Evolutionary conservation across 1,140 invertebrate species (phyloP).

Genomic region (Cataglyphis hispanica): DNA sequence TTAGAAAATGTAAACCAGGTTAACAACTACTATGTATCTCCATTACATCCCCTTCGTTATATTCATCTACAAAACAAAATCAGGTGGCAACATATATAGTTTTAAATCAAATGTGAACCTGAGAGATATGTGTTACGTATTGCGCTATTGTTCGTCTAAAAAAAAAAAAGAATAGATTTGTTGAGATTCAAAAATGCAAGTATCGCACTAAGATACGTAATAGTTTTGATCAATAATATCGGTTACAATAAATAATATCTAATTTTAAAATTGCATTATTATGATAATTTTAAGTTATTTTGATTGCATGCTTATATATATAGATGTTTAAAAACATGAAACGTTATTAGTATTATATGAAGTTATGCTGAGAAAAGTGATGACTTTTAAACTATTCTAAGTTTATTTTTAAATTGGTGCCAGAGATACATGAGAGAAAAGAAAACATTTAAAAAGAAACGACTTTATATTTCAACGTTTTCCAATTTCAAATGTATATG

Average conservation of each 20-base stretch:
- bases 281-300: too few species aligned
- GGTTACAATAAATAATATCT: background rate
- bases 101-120: background rate
- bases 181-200: slow-evolving; percentile 26
- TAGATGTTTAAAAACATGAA: too few species aligned
- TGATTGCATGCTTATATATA: too few species aligned
- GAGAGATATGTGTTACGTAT: background rate
- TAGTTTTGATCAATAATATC: too few species aligned
- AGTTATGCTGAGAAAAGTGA: too few species aligned
- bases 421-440: background rate
- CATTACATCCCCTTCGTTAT: background rate
- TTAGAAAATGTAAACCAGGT: background rate
- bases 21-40: background rate
- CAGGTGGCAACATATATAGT: background rate
- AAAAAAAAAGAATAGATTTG: background rate
- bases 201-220: background rate
- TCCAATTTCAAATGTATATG: background rate
- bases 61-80: background rate
- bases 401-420: background rate
- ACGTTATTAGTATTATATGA: too few species aligned
- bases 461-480: too few species aligned
- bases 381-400: background rate
- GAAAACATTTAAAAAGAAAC: background rate
- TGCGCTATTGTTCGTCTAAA: background rate
- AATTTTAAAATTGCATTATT: too few species aligned